Evolutionary conservation across 1,140 invertebrate species (phyloP).

Genomic region (Scaptomyza graminum): DNA sequence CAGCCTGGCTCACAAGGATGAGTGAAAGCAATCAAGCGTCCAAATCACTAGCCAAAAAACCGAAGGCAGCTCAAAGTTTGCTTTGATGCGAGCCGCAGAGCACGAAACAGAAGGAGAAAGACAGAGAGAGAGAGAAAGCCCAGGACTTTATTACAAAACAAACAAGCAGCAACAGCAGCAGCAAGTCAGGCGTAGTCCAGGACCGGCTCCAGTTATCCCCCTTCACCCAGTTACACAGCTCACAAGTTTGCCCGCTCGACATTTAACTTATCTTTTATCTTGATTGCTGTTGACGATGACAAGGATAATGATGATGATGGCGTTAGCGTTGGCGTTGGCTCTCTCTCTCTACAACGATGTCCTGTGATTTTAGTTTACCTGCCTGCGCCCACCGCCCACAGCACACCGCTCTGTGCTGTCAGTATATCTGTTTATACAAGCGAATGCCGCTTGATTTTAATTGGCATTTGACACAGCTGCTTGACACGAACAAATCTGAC

Average conservation of each 20-base stretch:
- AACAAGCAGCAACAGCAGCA: slow-evolving; percentile 55
- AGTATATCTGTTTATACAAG: slow-evolving; percentile 71
- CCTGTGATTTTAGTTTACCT: slow-evolving; percentile 69
- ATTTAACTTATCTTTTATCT: slow-evolving; percentile 83
- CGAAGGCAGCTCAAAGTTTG: slow-evolving; percentile 66
- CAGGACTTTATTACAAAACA: slow-evolving; percentile 80
- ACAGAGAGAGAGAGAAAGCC: slow-evolving; percentile 18
- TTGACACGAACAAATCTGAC: slow-evolving; percentile 52
- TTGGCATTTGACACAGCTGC: slow-evolving; percentile 81
- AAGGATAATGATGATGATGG: slow-evolving; percentile 80
- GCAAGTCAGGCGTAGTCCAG: slow-evolving; percentile 7
- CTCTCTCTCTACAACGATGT: slow-evolving; percentile 11
- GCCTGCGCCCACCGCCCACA: slow-evolving; percentile 11
- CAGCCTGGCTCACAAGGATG: slow-evolving; percentile 26
- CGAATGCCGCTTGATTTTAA: slow-evolving; percentile 79
- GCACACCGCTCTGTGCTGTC: background rate
- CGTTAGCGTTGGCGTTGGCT: slow-evolving; percentile 33
- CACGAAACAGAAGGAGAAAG: background rate
- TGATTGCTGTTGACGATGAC: slow-evolving; percentile 82
- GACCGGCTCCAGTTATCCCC: slow-evolving; percentile 7
- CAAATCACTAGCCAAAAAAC: slow-evolving; percentile 78
- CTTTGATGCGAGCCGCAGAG: slow-evolving; percentile 62
- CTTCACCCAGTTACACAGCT: slow-evolving; percentile 1
- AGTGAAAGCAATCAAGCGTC: slow-evolving; percentile 78
- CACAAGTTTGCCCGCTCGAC: slow-evolving; percentile 41